Percentiles rank a stretch among this genome's conserved stretches.
Evolutionary conservation across 2,888 invertebrate genomes (phyloP).

Genomic region (Oscheius sp.): DNA sequence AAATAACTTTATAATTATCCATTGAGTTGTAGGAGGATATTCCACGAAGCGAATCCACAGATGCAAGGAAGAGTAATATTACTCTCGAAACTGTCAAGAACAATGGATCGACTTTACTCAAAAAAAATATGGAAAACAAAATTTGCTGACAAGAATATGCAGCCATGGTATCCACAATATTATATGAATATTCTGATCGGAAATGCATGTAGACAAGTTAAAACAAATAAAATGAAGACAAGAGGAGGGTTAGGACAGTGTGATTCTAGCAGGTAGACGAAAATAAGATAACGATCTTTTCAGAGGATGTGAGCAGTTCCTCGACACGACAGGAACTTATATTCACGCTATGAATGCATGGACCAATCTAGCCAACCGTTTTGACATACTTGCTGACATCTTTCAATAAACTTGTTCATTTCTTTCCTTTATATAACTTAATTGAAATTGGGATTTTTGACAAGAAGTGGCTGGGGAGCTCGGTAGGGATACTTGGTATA

Average conservation of each 20-base stretch:
- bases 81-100: neutral
- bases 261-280: slow-evolving; percentile 4
- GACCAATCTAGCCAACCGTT: slow-evolving; percentile 11
- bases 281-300: neutral
- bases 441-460: no score
- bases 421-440: no score
- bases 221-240: neutral
- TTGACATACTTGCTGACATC: slow-evolving; percentile 18
- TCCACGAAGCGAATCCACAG: neutral
- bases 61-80: neutral
- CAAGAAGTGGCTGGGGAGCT: no score
- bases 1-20: neutral
- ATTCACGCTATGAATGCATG: slow-evolving; percentile 18
- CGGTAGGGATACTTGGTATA: slow-evolving; percentile 75
- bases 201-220: slow-evolving; percentile 13
- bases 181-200: slow-evolving; percentile 5
- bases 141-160: slow-evolving; percentile 11
- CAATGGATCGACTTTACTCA: neutral
- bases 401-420: no score
- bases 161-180: slow-evolving; percentile 7
- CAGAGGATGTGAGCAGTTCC: slow-evolving; percentile 23
- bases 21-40: slow-evolving; percentile 3
- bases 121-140: neutral
- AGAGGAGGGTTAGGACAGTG: slow-evolving; percentile 15
- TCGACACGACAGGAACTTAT: slow-evolving; percentile 4